Conservation (phyloP, 2,888 invertebrate species). For the Pogonocherus hispidulus region DNA sequence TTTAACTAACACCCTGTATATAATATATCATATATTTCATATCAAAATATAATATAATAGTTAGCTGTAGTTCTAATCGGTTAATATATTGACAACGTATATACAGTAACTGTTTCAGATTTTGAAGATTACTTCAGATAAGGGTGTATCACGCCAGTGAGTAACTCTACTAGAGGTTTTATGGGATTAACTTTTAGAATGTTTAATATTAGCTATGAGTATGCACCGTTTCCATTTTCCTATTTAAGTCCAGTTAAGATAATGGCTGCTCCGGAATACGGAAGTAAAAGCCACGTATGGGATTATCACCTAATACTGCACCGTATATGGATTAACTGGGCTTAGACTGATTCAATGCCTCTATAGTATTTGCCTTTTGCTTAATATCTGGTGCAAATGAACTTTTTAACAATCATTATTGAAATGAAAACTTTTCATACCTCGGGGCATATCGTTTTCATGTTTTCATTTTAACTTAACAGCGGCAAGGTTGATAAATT, state of each 20-base stretch:
- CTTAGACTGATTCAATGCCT: constrained; percentile 14
- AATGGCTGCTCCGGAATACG: constrained; percentile 12
- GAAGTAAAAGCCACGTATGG: constrained; percentile 16
- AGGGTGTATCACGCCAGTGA: too few relatives aligned
- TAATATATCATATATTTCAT: too few relatives aligned
- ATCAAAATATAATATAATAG: too few relatives aligned
- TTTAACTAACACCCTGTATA: too few relatives aligned
- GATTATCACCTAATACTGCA: constrained; percentile 29
- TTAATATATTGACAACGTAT: too few relatives aligned
- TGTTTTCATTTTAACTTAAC: too few relatives aligned
- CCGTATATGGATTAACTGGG: constrained; percentile 10
- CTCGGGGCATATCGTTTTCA: background rate
- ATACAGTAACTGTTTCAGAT: too few relatives aligned
- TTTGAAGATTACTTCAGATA: too few relatives aligned
- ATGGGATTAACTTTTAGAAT: constrained; percentile 16
- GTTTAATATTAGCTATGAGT: constrained; percentile 13
- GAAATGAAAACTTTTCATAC: background rate
- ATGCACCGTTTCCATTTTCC: constrained; percentile 20
- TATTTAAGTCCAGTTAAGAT: constrained; percentile 15
- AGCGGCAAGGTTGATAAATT: too few relatives aligned
- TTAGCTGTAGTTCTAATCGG: too few relatives aligned
- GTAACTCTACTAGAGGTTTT: background rate
- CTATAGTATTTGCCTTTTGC: background rate
- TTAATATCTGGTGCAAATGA: background rate
- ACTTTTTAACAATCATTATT: background rate